Evolutionary conservation across 2,797 vertebrate genomes (phyloP), one percentile per base, ranked within the genome.

Genomic region (Limosa lapponica): DNA sequence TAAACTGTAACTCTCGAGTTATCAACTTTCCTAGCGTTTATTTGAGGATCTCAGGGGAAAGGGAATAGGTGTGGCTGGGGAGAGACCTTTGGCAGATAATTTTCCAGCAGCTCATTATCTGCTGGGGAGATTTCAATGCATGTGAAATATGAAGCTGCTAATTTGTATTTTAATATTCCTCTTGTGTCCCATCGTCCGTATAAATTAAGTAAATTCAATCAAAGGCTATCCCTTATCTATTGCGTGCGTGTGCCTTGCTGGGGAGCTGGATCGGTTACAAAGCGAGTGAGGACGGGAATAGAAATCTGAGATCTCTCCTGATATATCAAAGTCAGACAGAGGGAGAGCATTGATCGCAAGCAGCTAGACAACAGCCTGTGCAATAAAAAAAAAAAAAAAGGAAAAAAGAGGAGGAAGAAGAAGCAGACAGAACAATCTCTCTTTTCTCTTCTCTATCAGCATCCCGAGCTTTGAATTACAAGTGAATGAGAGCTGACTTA

Each of bases 91-190:
- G 62, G 83, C 86, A 89, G 92, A 86, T 92, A 82, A 77, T 64
- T 94, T 97, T 93, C 82, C 87, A 87, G 75, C 71, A 93, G 89
- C 95, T 95, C 61, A 41, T 95, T 96, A 95, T 95, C 95, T 96
- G 82, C 90, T 16, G 72, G 44, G 75, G 75, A 89, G 91, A 93
- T 96, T 97, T 93, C 96, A 72, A 67, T 79, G 87, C 79, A 49
- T 28, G 75, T 77, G 93, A 96, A 96, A 95, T 83, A 92, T 12
- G 90, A 95, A 93, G 89, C 96, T 41, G 85, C 96, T 97, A 96
- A 97, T 97, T 97, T 95, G 93, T 94, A 90, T 95, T 94, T 97
- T 97, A 95, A 96, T 97, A 96, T 96, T 94, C 90, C 96, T 96
- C 90, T 43, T 13, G 95, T 91, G 96, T 91, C 95, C 88, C 83